Percentiles rank a stretch among this genome's conserved stretches.
These are phyloP conservation scores for Drosophila mayri DNA, from an alignment of 1,140 invertebrate genomes.

Conservation along the genomic window DNA sequence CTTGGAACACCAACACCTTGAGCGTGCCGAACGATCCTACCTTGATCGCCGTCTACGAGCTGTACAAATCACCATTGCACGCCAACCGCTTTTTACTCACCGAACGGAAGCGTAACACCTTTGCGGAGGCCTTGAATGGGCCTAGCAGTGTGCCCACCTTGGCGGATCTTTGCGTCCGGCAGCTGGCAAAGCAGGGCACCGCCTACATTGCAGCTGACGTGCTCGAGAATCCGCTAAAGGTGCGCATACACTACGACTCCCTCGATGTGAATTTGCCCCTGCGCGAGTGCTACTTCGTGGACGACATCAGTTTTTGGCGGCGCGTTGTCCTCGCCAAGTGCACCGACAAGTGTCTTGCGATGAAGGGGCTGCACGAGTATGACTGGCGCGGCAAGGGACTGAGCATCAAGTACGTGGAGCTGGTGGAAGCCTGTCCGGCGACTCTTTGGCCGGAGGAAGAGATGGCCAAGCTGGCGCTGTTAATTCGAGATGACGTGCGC, in stretches of 20 bases:
- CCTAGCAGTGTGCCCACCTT: slow-evolving; percentile 56
- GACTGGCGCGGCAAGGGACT: slow-evolving; percentile 68
- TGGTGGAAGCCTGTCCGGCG: slow-evolving; percentile 67
- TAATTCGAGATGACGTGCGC: slow-evolving; percentile 44
- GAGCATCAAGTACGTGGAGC: slow-evolving; percentile 71
- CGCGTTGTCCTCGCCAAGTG: slow-evolving; percentile 69
- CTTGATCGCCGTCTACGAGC: slow-evolving; percentile 42
- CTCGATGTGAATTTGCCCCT: slow-evolving; percentile 65
- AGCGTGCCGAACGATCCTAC: slow-evolving; percentile 63
- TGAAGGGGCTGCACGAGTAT: slow-evolving; percentile 50
- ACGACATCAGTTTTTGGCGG: slow-evolving; percentile 59
- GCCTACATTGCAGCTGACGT: slow-evolving; percentile 25
- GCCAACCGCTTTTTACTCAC: slow-evolving; percentile 34
- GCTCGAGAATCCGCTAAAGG: slow-evolving; percentile 33
- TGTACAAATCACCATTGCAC: slow-evolving; percentile 46
- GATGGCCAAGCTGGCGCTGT: slow-evolving; percentile 49
- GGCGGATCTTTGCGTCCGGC: slow-evolving; percentile 54
- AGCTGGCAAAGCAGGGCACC: slow-evolving; percentile 45
- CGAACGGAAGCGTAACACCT: slow-evolving; percentile 57
- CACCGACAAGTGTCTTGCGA: slow-evolving; percentile 31
- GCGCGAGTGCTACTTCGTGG: slow-evolving; percentile 61
- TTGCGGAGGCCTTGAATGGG: slow-evolving; percentile 60
- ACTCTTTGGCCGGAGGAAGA: slow-evolving; percentile 60
- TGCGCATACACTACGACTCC: slow-evolving; percentile 64
- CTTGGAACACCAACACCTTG: slow-evolving; percentile 43